Percentiles rank a stretch among this genome's conserved stretches.
Evolutionary conservation across 1,140 invertebrate genomes (phyloP).

Genomic region (Mactra quadrangularis): DNA sequence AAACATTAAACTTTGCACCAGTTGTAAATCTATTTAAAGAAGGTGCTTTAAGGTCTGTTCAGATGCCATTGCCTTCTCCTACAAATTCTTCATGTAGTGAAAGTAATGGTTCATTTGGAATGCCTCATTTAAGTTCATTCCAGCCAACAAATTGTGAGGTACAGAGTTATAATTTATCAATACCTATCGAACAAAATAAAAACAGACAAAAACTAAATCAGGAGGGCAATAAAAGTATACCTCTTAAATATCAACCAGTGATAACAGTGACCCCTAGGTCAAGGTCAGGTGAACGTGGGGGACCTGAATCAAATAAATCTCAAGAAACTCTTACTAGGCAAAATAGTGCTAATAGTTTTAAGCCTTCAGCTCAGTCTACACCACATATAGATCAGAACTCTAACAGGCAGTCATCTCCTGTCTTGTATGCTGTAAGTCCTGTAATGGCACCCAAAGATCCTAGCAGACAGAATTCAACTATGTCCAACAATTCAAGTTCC

Average conservation of each 20-base stretch:
- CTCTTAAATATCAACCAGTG: conserved; percentile 74
- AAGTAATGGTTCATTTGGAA: conserved; percentile 27
- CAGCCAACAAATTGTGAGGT: conserved; percentile 40
- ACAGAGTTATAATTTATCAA: conserved; percentile 65
- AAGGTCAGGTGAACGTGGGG: conserved; percentile 46
- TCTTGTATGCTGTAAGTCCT: conserved; percentile 62
- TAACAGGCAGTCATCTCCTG: conserved; percentile 36
- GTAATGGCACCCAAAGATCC: conserved; percentile 52
- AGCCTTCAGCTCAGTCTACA: conserved; percentile 45
- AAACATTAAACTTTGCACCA: conserved; percentile 79
- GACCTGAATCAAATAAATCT: conserved; percentile 49
- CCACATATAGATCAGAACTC: neutral
- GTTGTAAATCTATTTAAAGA: conserved; percentile 76
- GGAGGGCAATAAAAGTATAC: conserved; percentile 34
- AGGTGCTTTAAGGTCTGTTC: conserved; percentile 64
- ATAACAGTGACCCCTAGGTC: conserved; percentile 72
- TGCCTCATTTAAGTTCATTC: conserved; percentile 49
- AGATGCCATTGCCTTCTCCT: conserved; percentile 69
- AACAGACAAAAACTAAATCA: conserved; percentile 29
- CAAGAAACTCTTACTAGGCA: conserved; percentile 6
- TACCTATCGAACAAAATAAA: conserved; percentile 58
- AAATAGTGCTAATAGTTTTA: conserved; percentile 1
- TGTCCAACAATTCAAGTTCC: conserved; percentile 50
- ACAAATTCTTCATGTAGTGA: conserved; percentile 68
- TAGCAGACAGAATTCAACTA: conserved; percentile 35